phyloP scores from a whole-genome alignment of 1,140 invertebrate species.

The Calephelis nemesis region DNA sequence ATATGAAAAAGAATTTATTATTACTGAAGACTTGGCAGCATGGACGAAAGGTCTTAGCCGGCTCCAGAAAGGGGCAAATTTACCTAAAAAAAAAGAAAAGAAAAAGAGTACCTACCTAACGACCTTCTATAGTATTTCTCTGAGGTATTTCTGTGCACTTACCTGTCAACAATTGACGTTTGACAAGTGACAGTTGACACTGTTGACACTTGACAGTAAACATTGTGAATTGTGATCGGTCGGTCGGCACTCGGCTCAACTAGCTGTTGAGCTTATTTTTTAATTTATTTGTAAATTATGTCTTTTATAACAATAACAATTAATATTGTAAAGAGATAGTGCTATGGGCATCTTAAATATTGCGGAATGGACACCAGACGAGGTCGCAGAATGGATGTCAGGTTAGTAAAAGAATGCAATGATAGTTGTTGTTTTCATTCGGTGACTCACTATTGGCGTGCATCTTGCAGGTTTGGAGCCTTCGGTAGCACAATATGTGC shows the following conservation, averaged over 20 bases:
- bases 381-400: constrained; percentile 96
- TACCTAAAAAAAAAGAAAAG: no score
- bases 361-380: constrained; percentile 94
- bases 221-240: constrained; percentile 16
- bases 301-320: constrained; percentile 22
- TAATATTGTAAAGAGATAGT: constrained; percentile 25
- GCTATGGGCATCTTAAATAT: constrained; percentile 90
- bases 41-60: no score
- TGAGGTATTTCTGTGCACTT: no score
- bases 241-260: constrained; percentile 31
- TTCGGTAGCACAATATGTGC: constrained; percentile 88
- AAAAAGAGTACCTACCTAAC: no score
- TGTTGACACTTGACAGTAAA: constrained; percentile 26
- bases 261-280: constrained; percentile 23
- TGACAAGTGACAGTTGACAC: constrained; percentile 9
- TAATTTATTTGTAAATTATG: constrained; percentile 32
- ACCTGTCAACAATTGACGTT: not conserved
- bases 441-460: constrained; percentile 48
- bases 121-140: no score
- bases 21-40: no score
- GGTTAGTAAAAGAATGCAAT: constrained; percentile 71
- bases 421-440: constrained; percentile 28
- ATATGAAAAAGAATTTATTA: no score
- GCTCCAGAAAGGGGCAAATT: no score
- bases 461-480: constrained; percentile 87